A percentile compares a stretch with the other conserved stretches of the same genome.
These are phyloP conservation scores for Cylloceria caligata DNA, from an alignment of 2,888 invertebrate species.

Conservation along the genomic window DNA sequence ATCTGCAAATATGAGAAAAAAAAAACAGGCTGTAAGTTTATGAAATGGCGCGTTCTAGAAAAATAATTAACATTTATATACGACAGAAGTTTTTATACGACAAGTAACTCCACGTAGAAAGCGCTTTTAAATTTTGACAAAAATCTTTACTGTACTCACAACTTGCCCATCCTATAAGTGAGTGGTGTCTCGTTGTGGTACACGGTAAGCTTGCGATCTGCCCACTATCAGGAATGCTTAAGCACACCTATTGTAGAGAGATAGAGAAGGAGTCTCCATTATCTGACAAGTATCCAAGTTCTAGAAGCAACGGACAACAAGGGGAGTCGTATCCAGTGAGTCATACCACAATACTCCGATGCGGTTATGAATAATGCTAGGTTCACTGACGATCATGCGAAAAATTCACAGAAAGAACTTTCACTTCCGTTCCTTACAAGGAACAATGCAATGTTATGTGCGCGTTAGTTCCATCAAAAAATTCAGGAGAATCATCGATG, in stretches of 20 bases:
- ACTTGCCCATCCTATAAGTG: background rate
- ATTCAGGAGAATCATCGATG: slow-evolving; percentile 27
- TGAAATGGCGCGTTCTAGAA: background rate
- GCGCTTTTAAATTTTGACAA: background rate
- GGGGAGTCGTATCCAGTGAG: slow-evolving; percentile 66
- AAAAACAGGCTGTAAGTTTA: background rate
- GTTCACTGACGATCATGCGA: slow-evolving; percentile 67
- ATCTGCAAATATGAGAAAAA: background rate
- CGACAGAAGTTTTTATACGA: background rate
- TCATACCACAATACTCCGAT: slow-evolving; percentile 55
- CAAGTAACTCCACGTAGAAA: background rate
- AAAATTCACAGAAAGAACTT: slow-evolving; percentile 64
- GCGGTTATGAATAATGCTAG: slow-evolving; percentile 67
- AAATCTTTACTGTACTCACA: background rate
- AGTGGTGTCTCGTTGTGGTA: slow-evolving; percentile 34
- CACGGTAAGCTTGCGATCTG: slow-evolving; percentile 70
- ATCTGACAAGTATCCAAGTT: slow-evolving; percentile 46
- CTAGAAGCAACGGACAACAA: slow-evolving; percentile 41
- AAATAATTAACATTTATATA: background rate
- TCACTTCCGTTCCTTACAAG: slow-evolving; percentile 68
- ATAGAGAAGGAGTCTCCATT: slow-evolving; percentile 59
- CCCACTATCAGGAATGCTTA: slow-evolving; percentile 76
- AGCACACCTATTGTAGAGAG: slow-evolving; percentile 73
- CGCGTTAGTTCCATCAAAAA: slow-evolving; percentile 6
- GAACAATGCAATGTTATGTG: slow-evolving; percentile 57